Conservation (phyloP, 1,140 invertebrate genomes). For the Steinernema khuongi region DNA sequence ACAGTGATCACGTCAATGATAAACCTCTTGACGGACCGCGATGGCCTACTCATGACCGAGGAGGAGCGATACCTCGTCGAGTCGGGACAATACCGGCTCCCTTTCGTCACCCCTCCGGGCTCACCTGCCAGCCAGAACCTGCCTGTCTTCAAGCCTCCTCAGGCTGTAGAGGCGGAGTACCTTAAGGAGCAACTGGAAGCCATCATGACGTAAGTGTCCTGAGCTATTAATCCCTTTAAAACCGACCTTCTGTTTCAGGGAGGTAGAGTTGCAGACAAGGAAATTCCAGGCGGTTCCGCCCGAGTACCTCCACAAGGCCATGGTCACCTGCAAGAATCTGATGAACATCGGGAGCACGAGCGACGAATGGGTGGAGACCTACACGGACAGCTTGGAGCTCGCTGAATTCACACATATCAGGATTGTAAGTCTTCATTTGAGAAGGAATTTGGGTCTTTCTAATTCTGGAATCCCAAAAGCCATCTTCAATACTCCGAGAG, state of each 20-base stretch:
- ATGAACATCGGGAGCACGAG: background rate
- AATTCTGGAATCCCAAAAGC: too few species aligned
- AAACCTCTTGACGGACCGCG: background rate
- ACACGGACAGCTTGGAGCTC: background rate
- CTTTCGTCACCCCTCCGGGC: background rate
- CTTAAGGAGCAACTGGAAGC: background rate
- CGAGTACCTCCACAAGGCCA: background rate
- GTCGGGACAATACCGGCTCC: background rate
- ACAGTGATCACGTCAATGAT: background rate
- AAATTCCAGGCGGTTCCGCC: background rate
- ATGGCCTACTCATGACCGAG: background rate
- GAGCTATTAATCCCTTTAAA: too few species aligned
- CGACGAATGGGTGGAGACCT: background rate
- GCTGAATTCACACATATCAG: background rate
- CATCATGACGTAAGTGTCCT: background rate
- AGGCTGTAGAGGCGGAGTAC: background rate
- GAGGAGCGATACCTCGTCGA: background rate
- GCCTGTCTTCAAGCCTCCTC: background rate
- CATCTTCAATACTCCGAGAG: too few species aligned
- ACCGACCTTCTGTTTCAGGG: background rate
- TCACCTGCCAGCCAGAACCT: constrained; percentile 1
- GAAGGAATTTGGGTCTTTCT: background rate
- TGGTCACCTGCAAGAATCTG: background rate
- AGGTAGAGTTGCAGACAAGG: background rate
- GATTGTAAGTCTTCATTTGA: background rate